Conservation (phyloP, 1,140 invertebrate genomes). For the Drosophila nannoptera region DNA sequence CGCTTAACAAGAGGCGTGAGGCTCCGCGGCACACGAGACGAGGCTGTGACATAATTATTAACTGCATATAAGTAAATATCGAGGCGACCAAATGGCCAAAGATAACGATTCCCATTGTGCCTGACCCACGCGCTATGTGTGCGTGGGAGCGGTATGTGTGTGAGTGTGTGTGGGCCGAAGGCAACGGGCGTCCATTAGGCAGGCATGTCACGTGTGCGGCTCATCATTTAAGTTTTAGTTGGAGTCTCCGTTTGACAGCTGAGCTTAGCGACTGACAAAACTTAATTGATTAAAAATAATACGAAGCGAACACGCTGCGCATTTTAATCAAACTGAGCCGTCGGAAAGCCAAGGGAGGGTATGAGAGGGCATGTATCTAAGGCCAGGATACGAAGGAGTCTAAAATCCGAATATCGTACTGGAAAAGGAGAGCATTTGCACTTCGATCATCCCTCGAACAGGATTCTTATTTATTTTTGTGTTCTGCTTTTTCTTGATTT, state of each 20-base stretch:
- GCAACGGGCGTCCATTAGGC: conserved; percentile 45
- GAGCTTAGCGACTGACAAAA: conserved; percentile 50
- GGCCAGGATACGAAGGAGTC: no score
- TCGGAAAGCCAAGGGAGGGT: conserved; percentile 2
- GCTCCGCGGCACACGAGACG: conserved; percentile 29
- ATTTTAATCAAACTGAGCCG: conserved; percentile 26
- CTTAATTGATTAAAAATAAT: conserved; percentile 77
- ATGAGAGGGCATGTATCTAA: no score
- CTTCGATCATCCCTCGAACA: not conserved
- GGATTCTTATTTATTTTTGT: conserved; percentile 19
- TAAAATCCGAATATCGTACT: no score
- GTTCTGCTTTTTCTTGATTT: conserved; percentile 25
- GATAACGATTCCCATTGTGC: conserved; percentile 69
- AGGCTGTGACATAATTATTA: conserved; percentile 74
- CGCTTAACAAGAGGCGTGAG: conserved; percentile 72
- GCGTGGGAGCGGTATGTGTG: conserved; percentile 15
- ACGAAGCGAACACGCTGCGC: conserved; percentile 21
- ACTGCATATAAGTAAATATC: conserved; percentile 75
- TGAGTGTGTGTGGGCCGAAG: not conserved
- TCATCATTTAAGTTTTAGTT: conserved; percentile 70
- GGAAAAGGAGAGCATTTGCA: not conserved
- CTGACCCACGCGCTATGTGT: not conserved
- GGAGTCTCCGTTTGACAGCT: conserved; percentile 20
- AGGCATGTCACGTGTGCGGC: conserved; percentile 65
- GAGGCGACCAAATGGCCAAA: conserved; percentile 66